Base-by-base conservation (phyloP, 1,140 invertebrate genomes). In the Drosophila takahashii region DNA sequence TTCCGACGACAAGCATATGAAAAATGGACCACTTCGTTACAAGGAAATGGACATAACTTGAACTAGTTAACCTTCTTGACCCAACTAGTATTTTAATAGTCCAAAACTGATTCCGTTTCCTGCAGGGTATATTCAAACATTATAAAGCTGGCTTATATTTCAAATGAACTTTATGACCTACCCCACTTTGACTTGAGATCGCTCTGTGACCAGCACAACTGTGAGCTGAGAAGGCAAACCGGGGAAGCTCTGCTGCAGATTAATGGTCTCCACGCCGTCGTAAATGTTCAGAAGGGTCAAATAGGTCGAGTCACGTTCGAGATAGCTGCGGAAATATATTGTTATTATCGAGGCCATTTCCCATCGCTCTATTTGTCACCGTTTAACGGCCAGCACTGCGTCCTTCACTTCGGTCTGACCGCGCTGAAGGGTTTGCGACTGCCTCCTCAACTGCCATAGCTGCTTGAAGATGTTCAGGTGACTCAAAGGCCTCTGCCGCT, bases 401-500 rank as follows among this genome's bases (percentile, higher is more conserved):
- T 52, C 84, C 53, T 62, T 90, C 0, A 91, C 81, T 39, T 84
- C 51, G 0, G 77, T 79, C 2, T 76, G 50, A 0, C 90, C 87
- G 2, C 57, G 26, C 45, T 81, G 75, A 32, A 87, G 39, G 9
- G 53, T 87, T 26, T 18, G 57, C 0, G 79, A 41, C 5, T 79
- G 34, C 10, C 26, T 57, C 22, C 90, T 64, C 8, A 92, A 57
- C 18, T 51, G 10, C 57, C 85, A 58, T 2, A 92, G 47, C n/a
- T 75, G 44, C 26, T 91, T 92, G 53, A 76, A 92, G 41, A 92
- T 37, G 34, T 90, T 92, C 5, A 92, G 52, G 57, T 92, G 79
- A 48, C 92, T 92, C 1, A 73, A 39, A 0, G 72, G 50, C 11
- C 51, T 47, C 5, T 62, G 42, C 0, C 41, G 64, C 41, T 92